Evolutionary conservation across 2,888 invertebrate genomes (phyloP).

Genomic region (Acleris literana): DNA sequence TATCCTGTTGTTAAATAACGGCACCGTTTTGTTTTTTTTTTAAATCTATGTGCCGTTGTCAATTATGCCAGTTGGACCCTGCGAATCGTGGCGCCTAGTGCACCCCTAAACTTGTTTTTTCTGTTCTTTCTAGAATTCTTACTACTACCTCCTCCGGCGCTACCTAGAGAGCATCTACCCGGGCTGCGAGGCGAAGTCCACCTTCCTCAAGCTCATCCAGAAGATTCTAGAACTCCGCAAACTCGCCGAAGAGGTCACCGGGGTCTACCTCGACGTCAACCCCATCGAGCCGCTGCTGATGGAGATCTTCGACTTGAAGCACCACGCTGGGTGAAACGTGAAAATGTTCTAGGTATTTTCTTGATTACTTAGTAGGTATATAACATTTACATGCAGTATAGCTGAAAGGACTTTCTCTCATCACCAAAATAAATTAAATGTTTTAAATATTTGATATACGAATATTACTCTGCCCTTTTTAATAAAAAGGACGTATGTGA

Average conservation of each 20-base stretch:
- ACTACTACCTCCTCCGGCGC: constrained; percentile 93
- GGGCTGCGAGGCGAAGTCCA: constrained; percentile 94
- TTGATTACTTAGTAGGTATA: not conserved
- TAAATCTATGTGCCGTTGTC: too few relatives aligned
- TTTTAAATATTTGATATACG: too few relatives aligned
- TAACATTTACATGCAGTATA: too few relatives aligned
- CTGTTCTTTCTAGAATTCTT: constrained; percentile 88
- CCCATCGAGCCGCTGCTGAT: constrained; percentile 96
- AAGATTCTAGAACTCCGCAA: constrained; percentile 95
- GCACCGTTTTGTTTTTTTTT: too few relatives aligned
- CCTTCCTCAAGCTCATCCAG: constrained; percentile 93
- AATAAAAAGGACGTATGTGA: too few relatives aligned
- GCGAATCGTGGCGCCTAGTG: too few relatives aligned
- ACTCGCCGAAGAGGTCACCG: constrained; percentile 95
- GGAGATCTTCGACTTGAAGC: constrained; percentile 97
- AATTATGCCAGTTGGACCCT: too few relatives aligned
- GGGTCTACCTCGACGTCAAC: constrained; percentile 96
- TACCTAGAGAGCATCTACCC: constrained; percentile 92
- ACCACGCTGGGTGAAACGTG: constrained; percentile 61
- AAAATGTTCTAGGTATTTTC: not conserved
- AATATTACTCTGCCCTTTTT: too few relatives aligned
- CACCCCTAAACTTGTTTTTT: constrained; percentile 67
- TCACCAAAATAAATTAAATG: too few relatives aligned
- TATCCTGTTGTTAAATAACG: constrained; percentile 94
- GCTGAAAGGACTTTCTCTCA: too few relatives aligned